Evolutionary conservation across 2,888 invertebrate genomes (phyloP).

Genomic region (Sarcophaga rosellei): DNA sequence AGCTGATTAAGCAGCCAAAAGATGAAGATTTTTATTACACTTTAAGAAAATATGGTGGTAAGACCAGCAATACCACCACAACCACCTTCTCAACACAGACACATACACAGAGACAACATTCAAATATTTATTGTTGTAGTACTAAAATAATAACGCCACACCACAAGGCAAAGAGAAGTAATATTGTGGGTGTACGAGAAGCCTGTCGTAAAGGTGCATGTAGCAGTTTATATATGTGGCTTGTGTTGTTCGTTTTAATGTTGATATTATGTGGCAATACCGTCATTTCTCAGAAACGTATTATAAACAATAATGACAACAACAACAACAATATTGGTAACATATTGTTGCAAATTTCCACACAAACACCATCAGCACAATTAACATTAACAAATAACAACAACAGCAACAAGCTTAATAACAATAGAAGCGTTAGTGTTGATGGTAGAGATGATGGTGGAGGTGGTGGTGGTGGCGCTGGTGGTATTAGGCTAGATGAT

Average conservation of each 20-base stretch:
- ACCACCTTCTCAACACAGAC: constrained; percentile 1
- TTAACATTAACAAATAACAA: background rate
- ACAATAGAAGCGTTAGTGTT: background rate
- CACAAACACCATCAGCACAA: constrained; percentile 37
- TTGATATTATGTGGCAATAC: constrained; percentile 69
- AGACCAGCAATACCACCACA: constrained; percentile 40
- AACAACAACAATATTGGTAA: constrained; percentile 46
- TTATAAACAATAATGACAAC: constrained; percentile 58
- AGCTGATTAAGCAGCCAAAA: constrained; percentile 7
- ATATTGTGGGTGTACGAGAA: background rate
- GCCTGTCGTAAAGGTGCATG: background rate
- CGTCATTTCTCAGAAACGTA: constrained; percentile 70
- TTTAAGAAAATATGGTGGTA: constrained; percentile 32
- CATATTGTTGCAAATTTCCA: constrained; percentile 56
- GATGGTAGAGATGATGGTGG: constrained; percentile 38
- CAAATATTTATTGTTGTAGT: constrained; percentile 41
- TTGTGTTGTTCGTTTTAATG: constrained; percentile 72
- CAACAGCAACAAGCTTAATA: constrained; percentile 8
- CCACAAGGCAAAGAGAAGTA: background rate
- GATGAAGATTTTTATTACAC: constrained; percentile 22
- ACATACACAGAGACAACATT: background rate
- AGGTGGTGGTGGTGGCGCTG: constrained; percentile 32
- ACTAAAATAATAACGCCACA: constrained; percentile 39
- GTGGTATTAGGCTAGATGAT: constrained; percentile 29
- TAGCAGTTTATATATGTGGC: constrained; percentile 63